Evolutionary conservation across 2,113 vertebrate species (phyloP).

Genomic region (Plestiodon gilberti): DNA sequence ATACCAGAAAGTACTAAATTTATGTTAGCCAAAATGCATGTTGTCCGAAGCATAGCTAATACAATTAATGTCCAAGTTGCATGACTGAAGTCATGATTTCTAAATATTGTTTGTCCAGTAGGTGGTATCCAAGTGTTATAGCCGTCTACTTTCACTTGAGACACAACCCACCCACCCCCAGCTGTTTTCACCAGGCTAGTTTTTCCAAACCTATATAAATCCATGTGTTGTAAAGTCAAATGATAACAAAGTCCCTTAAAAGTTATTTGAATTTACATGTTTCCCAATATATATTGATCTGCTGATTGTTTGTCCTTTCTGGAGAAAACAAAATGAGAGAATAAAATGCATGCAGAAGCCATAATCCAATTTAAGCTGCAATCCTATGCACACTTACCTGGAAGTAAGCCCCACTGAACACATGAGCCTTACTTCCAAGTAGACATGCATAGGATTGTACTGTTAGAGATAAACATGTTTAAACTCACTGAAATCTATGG

Average conservation of each 20-base stretch:
- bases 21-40: not conserved
- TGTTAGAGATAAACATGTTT: not conserved
- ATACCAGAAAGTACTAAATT: not conserved
- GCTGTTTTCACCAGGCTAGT: slow-evolving; percentile 9
- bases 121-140: slow-evolving; percentile 68
- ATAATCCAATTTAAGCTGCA: not conserved
- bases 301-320: not conserved
- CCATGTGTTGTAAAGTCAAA: slow-evolving; percentile 27
- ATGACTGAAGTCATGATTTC: accelerated
- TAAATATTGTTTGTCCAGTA: slow-evolving; percentile 57
- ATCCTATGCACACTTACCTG: no score
- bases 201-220: slow-evolving; percentile 22
- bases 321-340: not conserved
- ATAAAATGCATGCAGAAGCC: accelerated
- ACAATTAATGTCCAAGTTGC: not conserved
- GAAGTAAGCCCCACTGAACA: no score
- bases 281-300: not conserved
- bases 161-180: not conserved
- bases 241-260: not conserved
- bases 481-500: not conserved
- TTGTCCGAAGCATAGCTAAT: not conserved
- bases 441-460: no score
- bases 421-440: no score
- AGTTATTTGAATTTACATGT: slow-evolving; percentile 1
- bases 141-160: not conserved